Evolutionary conservation across 1,140 invertebrate genomes (phyloP).

Genomic region (Geopemphigus sp.): DNA sequence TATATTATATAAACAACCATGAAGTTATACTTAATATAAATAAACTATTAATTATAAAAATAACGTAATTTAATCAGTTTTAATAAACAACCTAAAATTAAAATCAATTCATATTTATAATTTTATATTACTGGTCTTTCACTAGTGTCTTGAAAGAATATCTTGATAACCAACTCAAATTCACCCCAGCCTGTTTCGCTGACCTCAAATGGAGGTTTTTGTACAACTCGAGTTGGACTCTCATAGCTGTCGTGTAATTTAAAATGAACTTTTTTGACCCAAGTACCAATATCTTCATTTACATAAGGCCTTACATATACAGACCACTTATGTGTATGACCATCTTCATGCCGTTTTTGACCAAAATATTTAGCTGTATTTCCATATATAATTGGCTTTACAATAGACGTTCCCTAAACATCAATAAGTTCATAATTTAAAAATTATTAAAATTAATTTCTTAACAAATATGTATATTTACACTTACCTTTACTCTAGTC

Average conservation of each 20-base stretch:
- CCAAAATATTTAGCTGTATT: constrained; percentile 94
- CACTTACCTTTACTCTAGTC: constrained; percentile 36
- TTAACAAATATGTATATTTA: neutral
- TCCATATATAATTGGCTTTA: constrained; percentile 96
- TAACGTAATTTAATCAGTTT: neutral
- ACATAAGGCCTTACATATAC: constrained; percentile 94
- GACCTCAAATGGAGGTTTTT: constrained; percentile 95
- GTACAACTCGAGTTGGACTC: constrained; percentile 88
- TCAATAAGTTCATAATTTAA: neutral
- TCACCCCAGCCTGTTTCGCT: constrained; percentile 99
- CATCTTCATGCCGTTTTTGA: constrained; percentile 96
- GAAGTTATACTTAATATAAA: neutral
- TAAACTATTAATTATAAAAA: no score
- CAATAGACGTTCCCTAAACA: constrained; percentile 78
- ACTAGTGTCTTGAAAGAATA: constrained; percentile 96
- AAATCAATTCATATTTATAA: neutral
- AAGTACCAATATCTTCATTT: constrained; percentile 91
- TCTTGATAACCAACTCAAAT: constrained; percentile 98
- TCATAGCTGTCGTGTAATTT: constrained; percentile 97
- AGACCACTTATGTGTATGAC: constrained; percentile 98
- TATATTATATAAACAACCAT: neutral
- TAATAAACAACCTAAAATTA: no score
- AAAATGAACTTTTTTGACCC: constrained; percentile 96
- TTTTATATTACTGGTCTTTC: constrained; percentile 78
- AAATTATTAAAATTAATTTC: neutral